A percentile compares a stretch with the other conserved stretches of the same genome.
phyloP scores from a whole-genome alignment of 2,797 vertebrate species.

The Sphenodon punctatus region DNA sequence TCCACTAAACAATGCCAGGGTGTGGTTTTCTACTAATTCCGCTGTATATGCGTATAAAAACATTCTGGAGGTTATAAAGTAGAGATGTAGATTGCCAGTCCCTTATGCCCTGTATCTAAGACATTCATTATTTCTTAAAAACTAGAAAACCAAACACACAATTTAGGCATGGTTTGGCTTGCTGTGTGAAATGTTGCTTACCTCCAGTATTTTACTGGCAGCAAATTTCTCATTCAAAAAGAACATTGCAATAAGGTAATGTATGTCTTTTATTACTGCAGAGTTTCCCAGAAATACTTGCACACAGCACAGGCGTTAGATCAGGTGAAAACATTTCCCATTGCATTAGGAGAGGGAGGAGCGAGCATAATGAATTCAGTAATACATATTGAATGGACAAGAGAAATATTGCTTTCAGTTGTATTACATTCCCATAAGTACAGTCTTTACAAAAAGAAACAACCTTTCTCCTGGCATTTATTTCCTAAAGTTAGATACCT shows the following conservation, averaged over 20 bases:
- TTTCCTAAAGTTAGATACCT: too few relatives aligned
- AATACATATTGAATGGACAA: constrained; percentile 6
- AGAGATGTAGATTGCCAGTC: constrained; percentile 35
- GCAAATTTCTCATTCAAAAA: not conserved
- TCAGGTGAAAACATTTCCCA: too few relatives aligned
- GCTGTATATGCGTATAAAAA: constrained; percentile 33
- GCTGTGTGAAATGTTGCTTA: constrained; percentile 32
- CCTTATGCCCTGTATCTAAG: constrained; percentile 47
- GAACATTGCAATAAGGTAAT: constrained; percentile 34
- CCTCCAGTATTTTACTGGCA: constrained; percentile 26
- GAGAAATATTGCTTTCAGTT: constrained; percentile 29
- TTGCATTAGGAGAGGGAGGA: too few relatives aligned
- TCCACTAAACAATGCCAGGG: constrained; percentile 56
- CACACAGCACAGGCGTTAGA: too few relatives aligned
- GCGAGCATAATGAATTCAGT: constrained; percentile 23
- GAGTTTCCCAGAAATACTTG: too few relatives aligned
- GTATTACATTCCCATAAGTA: constrained; percentile 32
- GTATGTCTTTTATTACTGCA: not conserved
- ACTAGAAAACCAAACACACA: constrained; percentile 23
- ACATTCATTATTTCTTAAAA: not conserved
- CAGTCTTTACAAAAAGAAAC: too few relatives aligned
- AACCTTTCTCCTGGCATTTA: too few relatives aligned
- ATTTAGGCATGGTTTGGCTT: constrained; percentile 40
- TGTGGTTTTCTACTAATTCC: constrained; percentile 19
- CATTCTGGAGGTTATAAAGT: constrained; percentile 32